Conservation (phyloP, 2,113 vertebrate species). For the Gallinago undulata region DNA sequence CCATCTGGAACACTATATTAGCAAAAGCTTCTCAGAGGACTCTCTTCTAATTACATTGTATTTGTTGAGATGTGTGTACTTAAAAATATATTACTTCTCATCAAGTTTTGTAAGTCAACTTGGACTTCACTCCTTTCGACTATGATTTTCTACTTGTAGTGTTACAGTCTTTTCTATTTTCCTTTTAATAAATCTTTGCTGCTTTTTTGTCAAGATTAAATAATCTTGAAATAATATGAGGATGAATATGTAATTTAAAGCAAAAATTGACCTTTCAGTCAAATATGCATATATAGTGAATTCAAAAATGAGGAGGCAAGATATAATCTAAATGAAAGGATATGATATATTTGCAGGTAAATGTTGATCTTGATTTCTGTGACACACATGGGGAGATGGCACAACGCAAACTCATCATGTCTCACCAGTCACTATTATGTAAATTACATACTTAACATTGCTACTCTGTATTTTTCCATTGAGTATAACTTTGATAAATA, state of each 20-base stretch:
- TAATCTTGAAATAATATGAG: not conserved
- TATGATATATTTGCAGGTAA: not conserved
- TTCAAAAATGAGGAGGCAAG: not conserved
- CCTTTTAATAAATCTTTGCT: not conserved
- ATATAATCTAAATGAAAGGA: not conserved
- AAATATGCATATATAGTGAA: not conserved
- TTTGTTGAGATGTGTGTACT: not conserved
- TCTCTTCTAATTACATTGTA: not conserved
- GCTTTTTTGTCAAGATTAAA: not conserved
- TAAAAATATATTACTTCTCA: not conserved
- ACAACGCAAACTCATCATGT: not conserved
- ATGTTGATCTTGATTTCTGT: not conserved
- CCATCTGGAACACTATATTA: slow-evolving; percentile 43
- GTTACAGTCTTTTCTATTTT: not conserved
- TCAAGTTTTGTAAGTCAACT: not conserved
- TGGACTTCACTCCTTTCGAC: not conserved
- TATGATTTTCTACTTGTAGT: not conserved
- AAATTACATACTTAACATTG: not conserved
- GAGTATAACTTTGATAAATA: not conserved
- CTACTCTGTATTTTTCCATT: not conserved
- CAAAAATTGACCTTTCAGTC: not conserved
- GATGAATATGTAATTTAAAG: not conserved
- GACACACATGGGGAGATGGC: not conserved
- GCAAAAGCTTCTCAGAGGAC: slow-evolving; percentile 23
- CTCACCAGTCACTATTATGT: not conserved